A percentile compares a stretch with the other conserved stretches of the same genome.
phyloP scores from a whole-genome alignment of 2,888 invertebrate species.

The Synergus japonicus region DNA sequence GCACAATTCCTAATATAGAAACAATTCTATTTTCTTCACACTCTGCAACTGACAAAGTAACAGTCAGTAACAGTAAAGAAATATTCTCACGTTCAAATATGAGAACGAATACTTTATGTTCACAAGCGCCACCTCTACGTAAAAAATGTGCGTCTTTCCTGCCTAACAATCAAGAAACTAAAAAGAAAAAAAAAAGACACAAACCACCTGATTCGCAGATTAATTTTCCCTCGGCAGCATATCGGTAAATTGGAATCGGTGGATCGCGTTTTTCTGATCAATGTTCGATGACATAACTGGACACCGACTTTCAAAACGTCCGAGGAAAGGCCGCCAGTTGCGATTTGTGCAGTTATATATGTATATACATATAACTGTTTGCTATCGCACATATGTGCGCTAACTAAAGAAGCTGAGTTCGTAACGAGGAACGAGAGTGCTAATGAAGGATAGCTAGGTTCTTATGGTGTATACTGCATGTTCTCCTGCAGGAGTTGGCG shows the following conservation, averaged over 20 bases:
- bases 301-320: conserved; percentile 36
- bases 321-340: neutral
- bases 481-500: conserved; percentile 14
- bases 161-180: conserved; percentile 1
- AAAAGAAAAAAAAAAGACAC: neutral
- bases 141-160: neutral
- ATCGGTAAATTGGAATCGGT: conserved; percentile 26
- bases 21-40: conserved; percentile 12
- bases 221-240: conserved; percentile 11
- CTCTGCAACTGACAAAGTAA: neutral
- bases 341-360: conserved; percentile 16
- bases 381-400: conserved; percentile 13
- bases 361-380: neutral
- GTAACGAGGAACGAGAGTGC: conserved; percentile 40
- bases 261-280: conserved; percentile 33
- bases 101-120: conserved; percentile 10
- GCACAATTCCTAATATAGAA: conserved; percentile 8
- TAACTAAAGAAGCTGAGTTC: conserved; percentile 26
- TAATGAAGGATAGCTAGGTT: conserved; percentile 40
- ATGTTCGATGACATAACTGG: conserved; percentile 34
- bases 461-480: conserved; percentile 29
- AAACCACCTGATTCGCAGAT: conserved; percentile 20
- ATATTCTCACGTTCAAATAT: conserved; percentile 19
- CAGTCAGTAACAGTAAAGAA: conserved; percentile 8
- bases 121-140: conserved; percentile 14